These are phyloP conservation scores for Mamestra configurata DNA, from an alignment of 1,140 invertebrate species.

Conservation along the genomic window DNA sequence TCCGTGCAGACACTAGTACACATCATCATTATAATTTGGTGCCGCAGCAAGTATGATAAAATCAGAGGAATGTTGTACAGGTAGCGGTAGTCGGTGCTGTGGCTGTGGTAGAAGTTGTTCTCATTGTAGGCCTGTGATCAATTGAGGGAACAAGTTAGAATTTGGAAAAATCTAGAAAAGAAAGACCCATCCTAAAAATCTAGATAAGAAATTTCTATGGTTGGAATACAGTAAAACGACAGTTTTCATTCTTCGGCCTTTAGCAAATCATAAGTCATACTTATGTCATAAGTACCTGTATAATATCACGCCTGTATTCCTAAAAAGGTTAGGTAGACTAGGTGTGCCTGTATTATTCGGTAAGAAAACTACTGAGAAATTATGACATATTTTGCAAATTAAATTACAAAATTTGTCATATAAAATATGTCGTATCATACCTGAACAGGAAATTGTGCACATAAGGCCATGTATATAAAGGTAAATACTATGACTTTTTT, in stretches of 20 bases:
- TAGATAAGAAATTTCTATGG: too few species aligned
- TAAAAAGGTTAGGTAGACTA: too few species aligned
- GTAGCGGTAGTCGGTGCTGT: constrained; percentile 74
- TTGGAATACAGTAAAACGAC: too few species aligned
- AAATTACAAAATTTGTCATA: too few species aligned
- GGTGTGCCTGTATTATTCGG: background rate
- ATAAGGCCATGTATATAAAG: constrained; percentile 64
- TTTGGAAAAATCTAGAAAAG: too few species aligned
- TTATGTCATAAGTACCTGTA: too few species aligned
- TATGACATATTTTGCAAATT: too few species aligned
- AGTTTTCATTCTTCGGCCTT: too few species aligned
- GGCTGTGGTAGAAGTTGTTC: constrained; percentile 67
- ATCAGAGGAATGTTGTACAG: constrained; percentile 79
- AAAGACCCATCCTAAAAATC: too few species aligned
- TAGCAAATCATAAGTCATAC: too few species aligned
- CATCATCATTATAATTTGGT: constrained; percentile 71
- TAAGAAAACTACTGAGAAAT: too few species aligned
- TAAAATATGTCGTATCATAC: constrained; percentile 61
- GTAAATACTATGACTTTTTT: constrained; percentile 70
- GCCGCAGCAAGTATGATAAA: constrained; percentile 70
- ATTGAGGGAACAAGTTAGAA: background rate
- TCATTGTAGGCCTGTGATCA: constrained; percentile 68
- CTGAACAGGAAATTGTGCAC: constrained; percentile 67
- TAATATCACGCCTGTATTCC: too few species aligned
- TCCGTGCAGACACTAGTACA: constrained; percentile 76